These are phyloP conservation scores for Papilio polyxenes DNA, from an alignment of 1,140 invertebrate genomes.

Conservation along the genomic window DNA sequence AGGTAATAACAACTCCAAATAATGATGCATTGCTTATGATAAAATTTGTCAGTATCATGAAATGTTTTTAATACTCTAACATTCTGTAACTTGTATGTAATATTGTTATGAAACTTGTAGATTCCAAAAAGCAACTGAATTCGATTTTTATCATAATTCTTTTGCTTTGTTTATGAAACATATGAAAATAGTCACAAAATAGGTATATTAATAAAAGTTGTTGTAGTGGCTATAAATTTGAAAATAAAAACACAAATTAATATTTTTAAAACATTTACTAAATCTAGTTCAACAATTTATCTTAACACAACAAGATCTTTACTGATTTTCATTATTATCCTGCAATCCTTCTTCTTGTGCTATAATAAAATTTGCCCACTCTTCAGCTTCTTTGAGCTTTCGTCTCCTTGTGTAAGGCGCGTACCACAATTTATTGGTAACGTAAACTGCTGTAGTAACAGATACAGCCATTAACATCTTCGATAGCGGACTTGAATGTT, in stretches of 20 bases:
- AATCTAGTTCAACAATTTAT: conserved; percentile 26
- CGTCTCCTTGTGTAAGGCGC: conserved; percentile 56
- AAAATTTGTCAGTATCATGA: too few species aligned
- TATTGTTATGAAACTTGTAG: too few species aligned
- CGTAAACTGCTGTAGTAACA: conserved; percentile 55
- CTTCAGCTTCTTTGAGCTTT: conserved; percentile 57
- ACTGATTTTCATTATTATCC: conserved; percentile 35
- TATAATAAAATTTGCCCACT: conserved; percentile 67
- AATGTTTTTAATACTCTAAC: too few species aligned
- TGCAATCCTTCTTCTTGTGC: conserved; percentile 62
- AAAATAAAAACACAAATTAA: background rate
- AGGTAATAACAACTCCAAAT: too few species aligned
- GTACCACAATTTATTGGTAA: conserved; percentile 54
- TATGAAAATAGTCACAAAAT: background rate
- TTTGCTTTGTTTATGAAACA: background rate
- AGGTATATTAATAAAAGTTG: background rate
- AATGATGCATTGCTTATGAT: too few species aligned
- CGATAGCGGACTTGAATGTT: conserved; percentile 57
- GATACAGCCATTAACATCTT: conserved; percentile 67
- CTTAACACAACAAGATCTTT: conserved; percentile 27
- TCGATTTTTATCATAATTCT: too few species aligned
- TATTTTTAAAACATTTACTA: conserved; percentile 38
- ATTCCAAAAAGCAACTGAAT: too few species aligned
- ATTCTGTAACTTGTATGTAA: too few species aligned
- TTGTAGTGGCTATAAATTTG: background rate